Evolutionary conservation across 2,888 invertebrate species (phyloP).

Genomic region (Homarus gammarus): DNA sequence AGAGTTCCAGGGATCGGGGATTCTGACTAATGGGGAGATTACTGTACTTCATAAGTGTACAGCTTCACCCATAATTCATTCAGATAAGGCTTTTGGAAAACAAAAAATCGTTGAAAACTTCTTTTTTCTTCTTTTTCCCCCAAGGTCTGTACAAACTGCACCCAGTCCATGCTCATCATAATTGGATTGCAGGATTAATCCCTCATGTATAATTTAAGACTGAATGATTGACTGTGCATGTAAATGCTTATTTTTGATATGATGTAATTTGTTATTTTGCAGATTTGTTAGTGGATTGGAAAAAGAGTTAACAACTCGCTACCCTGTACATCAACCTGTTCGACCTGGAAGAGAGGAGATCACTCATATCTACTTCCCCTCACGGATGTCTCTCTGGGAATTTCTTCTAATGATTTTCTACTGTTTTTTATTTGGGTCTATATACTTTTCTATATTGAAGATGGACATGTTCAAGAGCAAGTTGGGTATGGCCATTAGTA

Average conservation of each 20-base stretch:
- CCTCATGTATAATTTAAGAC: no score
- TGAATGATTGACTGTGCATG: not conserved
- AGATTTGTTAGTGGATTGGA: constrained; percentile 88
- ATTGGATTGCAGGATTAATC: no score
- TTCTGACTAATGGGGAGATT: no score
- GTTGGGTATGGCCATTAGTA: constrained; percentile 90
- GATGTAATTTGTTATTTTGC: constrained; percentile 78
- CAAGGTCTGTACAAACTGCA: no score
- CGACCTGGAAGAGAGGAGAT: constrained; percentile 79
- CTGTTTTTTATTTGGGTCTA: constrained; percentile 91
- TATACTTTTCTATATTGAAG: constrained; percentile 97
- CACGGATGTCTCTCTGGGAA: constrained; percentile 91
- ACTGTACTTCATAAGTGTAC: no score
- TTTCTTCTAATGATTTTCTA: constrained; percentile 91
- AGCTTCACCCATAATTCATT: no score
- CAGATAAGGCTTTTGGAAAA: no score
- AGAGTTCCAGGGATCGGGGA: no score
- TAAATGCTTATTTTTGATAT: not conserved
- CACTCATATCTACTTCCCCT: constrained; percentile 92
- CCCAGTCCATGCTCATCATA: no score
- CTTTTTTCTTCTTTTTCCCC: no score
- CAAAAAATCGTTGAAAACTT: no score
- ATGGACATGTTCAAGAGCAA: constrained; percentile 95
- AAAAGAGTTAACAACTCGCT: constrained; percentile 85
- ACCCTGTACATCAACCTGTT: constrained; percentile 84